These are phyloP conservation scores for Pocillopora grandis DNA, from an alignment of 92 coral and sea anemone species.

Conservation along the genomic window DNA sequence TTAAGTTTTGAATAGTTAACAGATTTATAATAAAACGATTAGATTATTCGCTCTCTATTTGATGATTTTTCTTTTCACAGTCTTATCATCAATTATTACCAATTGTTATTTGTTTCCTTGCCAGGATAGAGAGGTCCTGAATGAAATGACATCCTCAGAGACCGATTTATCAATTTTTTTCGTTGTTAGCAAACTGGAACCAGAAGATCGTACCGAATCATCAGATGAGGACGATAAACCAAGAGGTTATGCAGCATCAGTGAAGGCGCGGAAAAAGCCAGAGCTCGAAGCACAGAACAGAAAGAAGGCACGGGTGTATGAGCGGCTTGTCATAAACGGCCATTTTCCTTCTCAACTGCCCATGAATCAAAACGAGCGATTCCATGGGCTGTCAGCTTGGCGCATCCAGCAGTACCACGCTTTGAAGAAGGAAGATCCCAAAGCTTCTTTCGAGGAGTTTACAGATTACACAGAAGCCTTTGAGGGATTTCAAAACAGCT, in stretches of 20 bases:
- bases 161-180: conserved; percentile 53
- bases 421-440: conserved; percentile 38
- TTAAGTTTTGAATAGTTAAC: no score
- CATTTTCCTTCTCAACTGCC: conserved; percentile 24
- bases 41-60: no score
- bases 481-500: conserved; percentile 55
- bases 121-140: conserved; percentile 62
- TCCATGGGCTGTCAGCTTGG: conserved; percentile 76
- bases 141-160: conserved; percentile 45
- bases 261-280: background rate
- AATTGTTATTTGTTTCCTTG: background rate
- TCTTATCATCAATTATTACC: background rate
- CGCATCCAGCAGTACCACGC: conserved; percentile 40
- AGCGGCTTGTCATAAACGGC: conserved; percentile 63
- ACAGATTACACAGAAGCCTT: conserved; percentile 59
- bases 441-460: conserved; percentile 34
- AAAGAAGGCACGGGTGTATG: conserved; percentile 64
- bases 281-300: conserved; percentile 46
- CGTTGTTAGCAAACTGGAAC: conserved; percentile 75
- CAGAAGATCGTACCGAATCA: conserved; percentile 56
- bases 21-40: no score
- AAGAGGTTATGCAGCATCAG: background rate
- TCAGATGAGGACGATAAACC: conserved; percentile 64
- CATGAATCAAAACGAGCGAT: conserved; percentile 50
- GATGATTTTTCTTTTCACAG: no score